These are phyloP conservation scores for Himalopsyche japonica DNA, from an alignment of 2,888 invertebrate genomes.

Conservation along the genomic window DNA sequence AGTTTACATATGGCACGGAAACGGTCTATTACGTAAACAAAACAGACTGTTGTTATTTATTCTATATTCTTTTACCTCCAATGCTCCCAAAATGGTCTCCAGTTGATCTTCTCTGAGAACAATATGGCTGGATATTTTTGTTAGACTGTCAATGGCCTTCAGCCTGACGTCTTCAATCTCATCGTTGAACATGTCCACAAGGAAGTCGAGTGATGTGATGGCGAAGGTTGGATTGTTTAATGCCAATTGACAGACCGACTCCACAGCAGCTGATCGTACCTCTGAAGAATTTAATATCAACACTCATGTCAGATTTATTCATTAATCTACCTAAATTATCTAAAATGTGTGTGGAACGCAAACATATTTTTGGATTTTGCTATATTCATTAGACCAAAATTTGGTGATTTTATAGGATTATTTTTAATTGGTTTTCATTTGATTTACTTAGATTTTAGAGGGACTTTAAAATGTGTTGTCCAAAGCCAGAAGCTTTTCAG, in stretches of 20 bases:
- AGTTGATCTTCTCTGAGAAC: constrained; percentile 92
- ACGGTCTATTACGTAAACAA: too few species aligned
- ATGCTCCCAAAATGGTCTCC: constrained; percentile 90
- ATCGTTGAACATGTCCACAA: constrained; percentile 99
- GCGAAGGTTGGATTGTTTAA: constrained; percentile 84
- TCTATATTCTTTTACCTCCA: constrained; percentile 68
- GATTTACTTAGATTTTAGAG: too few species aligned
- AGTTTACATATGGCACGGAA: too few species aligned
- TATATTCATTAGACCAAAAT: too few species aligned
- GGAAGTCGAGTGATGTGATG: constrained; percentile 86
- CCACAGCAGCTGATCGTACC: constrained; percentile 93
- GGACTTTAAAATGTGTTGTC: too few species aligned
- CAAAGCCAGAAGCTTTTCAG: too few species aligned
- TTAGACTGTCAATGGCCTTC: constrained; percentile 91
- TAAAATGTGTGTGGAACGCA: too few species aligned
- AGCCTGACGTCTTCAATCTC: constrained; percentile 97
- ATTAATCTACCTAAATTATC: too few species aligned
- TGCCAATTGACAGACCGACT: constrained; percentile 88
- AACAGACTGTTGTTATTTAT: too few species aligned
- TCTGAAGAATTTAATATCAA: constrained; percentile 56
- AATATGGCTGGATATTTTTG: constrained; percentile 86
- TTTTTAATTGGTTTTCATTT: too few species aligned
- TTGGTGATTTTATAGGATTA: too few species aligned
- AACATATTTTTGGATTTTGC: too few species aligned
- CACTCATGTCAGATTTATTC: background rate